Conservation (phyloP, 2,797 vertebrate genomes). For the Hyperoplus immaculatus region DNA sequence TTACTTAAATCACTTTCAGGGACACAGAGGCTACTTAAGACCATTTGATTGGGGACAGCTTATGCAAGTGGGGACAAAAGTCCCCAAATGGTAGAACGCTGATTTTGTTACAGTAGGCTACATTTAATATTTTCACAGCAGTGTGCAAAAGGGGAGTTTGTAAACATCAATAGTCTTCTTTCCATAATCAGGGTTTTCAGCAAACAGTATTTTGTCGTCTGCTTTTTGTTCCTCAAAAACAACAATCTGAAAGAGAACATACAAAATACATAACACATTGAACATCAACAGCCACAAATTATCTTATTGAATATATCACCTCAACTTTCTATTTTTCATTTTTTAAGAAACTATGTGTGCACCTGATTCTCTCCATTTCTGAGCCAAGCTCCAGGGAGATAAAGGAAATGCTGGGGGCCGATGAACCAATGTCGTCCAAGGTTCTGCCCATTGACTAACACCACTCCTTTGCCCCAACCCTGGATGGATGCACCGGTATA, state of each 20-base stretch:
- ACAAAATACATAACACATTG: not conserved
- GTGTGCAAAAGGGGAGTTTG: constrained; percentile 80
- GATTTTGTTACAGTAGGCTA: no score
- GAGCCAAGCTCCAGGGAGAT: constrained; percentile 91
- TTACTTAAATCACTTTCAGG: no score
- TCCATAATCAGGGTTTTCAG: constrained; percentile 87
- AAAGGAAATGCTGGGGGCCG: constrained; percentile 92
- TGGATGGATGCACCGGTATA: constrained; percentile 59
- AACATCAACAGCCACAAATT: not conserved
- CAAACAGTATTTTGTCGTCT: constrained; percentile 85
- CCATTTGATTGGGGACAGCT: no score
- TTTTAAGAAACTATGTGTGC: not conserved
- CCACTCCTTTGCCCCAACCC: constrained; percentile 93
- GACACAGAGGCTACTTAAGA: no score
- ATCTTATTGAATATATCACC: not conserved
- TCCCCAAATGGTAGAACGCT: no score
- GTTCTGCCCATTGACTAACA: constrained; percentile 91
- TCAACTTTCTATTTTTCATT: not conserved
- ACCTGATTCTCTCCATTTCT: constrained; percentile 90
- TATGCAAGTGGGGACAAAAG: no score
- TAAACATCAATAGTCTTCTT: constrained; percentile 87
- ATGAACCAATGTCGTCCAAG: constrained; percentile 95
- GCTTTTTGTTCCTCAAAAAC: constrained; percentile 91
- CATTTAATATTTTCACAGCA: constrained; percentile 67
- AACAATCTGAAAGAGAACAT: constrained; percentile 84